Conservation (phyloP, 2,888 invertebrate species). For the Allacma fusca region DNA sequence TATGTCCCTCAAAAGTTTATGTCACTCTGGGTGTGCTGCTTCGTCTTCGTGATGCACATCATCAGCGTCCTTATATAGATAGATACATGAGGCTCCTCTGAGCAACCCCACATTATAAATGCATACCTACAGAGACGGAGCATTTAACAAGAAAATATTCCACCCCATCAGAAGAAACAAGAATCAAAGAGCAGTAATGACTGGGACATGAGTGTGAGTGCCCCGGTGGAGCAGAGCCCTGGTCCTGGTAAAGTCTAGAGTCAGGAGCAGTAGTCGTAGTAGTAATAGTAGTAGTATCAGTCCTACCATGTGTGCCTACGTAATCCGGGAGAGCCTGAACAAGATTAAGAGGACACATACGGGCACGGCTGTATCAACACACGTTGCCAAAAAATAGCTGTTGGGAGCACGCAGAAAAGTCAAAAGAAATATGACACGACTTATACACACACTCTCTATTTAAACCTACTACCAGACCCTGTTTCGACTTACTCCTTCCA, state of each 20-base stretch:
- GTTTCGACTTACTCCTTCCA: neutral
- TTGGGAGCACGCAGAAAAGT: constrained; percentile 53
- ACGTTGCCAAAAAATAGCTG: constrained; percentile 55
- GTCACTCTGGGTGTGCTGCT: neutral
- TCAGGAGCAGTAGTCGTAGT: too few relatives aligned
- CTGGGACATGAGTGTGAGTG: neutral
- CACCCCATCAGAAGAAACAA: neutral
- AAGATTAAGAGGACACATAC: constrained; percentile 52
- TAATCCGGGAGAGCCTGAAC: constrained; percentile 33
- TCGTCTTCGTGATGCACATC: too few relatives aligned
- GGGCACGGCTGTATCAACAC: constrained; percentile 57
- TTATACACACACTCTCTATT: constrained; percentile 23
- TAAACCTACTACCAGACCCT: neutral
- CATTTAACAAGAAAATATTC: too few relatives aligned
- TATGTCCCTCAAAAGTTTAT: constrained; percentile 7
- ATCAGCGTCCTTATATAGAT: neutral
- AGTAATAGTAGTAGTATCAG: too few relatives aligned
- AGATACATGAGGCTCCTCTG: neutral
- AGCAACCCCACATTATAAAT: neutral
- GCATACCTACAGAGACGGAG: too few relatives aligned
- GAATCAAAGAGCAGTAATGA: neutral
- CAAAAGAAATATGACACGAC: constrained; percentile 43
- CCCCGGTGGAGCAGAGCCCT: neutral
- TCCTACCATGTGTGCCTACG: constrained; percentile 21
- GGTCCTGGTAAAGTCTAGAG: too few relatives aligned